phyloP scores from a whole-genome alignment of 1,140 invertebrate species.

The Drosophila sucinea region DNA sequence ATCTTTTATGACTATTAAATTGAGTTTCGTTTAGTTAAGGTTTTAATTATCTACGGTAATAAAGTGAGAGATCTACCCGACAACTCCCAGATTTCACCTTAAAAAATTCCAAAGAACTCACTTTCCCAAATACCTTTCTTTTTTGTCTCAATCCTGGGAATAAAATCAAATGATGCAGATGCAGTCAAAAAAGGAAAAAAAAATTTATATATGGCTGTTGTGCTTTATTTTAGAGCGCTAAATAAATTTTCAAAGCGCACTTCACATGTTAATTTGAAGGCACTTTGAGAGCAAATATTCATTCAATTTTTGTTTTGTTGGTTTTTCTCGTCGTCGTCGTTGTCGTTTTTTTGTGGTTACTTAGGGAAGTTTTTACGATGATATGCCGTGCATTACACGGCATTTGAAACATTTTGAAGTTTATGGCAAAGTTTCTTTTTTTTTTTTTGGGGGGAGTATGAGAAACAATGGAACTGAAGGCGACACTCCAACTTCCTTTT shows the following conservation, averaged over 20 bases:
- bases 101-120: background rate
- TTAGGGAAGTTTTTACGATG: conserved; percentile 47
- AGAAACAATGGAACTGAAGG: conserved; percentile 34
- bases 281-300: conserved; percentile 57
- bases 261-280: conserved; percentile 52
- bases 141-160: conserved; percentile 23
- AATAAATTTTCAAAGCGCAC: conserved; percentile 14
- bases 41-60: conserved; percentile 31
- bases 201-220: conserved; percentile 19
- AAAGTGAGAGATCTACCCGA: background rate
- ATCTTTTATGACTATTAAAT: conserved; percentile 38
- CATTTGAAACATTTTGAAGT: conserved; percentile 60
- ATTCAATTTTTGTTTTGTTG: conserved; percentile 42
- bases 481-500: conserved; percentile 59
- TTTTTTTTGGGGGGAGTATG: background rate
- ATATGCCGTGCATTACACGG: conserved; percentile 67
- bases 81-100: background rate
- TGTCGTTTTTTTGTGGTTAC: conserved; percentile 32
- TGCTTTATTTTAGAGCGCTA: conserved; percentile 19
- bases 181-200: conserved; percentile 41
- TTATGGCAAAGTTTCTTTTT: conserved; percentile 50
- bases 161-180: conserved; percentile 52
- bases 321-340: background rate
- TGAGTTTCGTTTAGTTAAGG: conserved; percentile 35
- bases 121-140: background rate